Evolutionary conservation across 2,113 vertebrate species (phyloP), one percentile per base, ranked within the genome.

Genomic region (Arothron firmamentum): DNA sequence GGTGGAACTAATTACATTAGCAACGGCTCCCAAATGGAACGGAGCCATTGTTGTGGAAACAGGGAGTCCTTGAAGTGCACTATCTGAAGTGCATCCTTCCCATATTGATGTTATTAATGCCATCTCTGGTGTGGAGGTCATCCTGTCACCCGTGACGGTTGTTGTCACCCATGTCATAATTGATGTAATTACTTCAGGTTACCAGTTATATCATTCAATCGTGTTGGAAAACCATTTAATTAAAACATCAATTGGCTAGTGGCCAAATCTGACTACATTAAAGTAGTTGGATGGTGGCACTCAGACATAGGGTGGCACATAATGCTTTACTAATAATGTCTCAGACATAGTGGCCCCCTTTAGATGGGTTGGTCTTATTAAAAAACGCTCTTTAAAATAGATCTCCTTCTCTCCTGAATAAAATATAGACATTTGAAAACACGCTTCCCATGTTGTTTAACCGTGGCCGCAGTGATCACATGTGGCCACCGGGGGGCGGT

Each of bases 1-100:
- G 45, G 51, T 64, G 59, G 45, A 62, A 21, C 28, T 57, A 18
- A 67, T 62, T 42, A 46, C 55, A 54, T 53, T 15, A 65, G 17
- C 3, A 1, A 62, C 9, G 48, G 52, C 58, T 52, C 52, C 16
- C 14, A 20, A 14, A 23, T 28, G 10, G 42, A 8, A 42, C 41
- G 11, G 47, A 18, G 42, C 56, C 62, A 50, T 38, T 38, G 34
- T 38, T 38, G 45, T n/a, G 2, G 45, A 20, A 20, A 49, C 59
- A 48, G 43, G 1, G 58, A 58, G 42, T 18, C 28, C 50, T 57
- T 42, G 59, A 63, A 19, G 16, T 9, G 52, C 11, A 20, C 59
- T 42, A 42, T 48, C 21, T 42, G 59, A 63, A 19, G 16, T 15
- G 17, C 38, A 15, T 18, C 31, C 31, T 41, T 25, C 25, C 25